Evolutionary conservation across 2,113 vertebrate genomes (phyloP).

Genomic region (Halichoeres trimaculatus): DNA sequence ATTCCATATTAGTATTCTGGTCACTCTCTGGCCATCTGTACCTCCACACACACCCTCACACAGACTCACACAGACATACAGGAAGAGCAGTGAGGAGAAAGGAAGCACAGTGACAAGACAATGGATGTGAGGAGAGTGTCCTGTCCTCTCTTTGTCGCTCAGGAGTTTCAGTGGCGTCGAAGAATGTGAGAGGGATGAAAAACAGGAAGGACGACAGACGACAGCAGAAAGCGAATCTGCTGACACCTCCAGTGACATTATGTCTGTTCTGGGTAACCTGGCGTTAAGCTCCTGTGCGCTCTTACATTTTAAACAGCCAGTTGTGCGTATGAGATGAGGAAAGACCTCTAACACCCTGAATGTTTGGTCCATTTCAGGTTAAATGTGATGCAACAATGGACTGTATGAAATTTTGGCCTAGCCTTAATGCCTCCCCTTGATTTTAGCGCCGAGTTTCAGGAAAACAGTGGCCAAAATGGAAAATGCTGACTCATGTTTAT

Average conservation of each 20-base stretch:
- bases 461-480: too few species aligned
- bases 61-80: conserved; percentile 1
- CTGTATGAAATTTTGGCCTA: too few species aligned
- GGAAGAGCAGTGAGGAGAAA: conserved; percentile 46
- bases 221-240: conserved; percentile 3
- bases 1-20: conserved; percentile 32
- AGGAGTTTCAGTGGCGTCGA: conserved; percentile 27
- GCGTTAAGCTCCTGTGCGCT: background rate
- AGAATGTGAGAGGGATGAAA: conserved; percentile 46
- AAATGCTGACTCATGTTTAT: too few species aligned
- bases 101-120: conserved; percentile 61
- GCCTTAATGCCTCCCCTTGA: too few species aligned
- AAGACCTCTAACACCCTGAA: too few species aligned
- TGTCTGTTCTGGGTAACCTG: background rate
- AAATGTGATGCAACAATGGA: too few species aligned
- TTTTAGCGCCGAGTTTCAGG: too few species aligned
- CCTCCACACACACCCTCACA: conserved; percentile 9
- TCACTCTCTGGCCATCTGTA: conserved; percentile 46
- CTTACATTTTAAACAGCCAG: too few species aligned
- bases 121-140: conserved; percentile 33
- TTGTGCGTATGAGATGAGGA: too few species aligned
- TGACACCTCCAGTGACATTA: conserved; percentile 16
- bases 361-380: too few species aligned
- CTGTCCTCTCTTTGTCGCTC: conserved; percentile 39
- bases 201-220: conserved; percentile 44